phyloP scores from a whole-genome alignment of 2,113 vertebrate species.

The Rhizomys pruinosus region DNA sequence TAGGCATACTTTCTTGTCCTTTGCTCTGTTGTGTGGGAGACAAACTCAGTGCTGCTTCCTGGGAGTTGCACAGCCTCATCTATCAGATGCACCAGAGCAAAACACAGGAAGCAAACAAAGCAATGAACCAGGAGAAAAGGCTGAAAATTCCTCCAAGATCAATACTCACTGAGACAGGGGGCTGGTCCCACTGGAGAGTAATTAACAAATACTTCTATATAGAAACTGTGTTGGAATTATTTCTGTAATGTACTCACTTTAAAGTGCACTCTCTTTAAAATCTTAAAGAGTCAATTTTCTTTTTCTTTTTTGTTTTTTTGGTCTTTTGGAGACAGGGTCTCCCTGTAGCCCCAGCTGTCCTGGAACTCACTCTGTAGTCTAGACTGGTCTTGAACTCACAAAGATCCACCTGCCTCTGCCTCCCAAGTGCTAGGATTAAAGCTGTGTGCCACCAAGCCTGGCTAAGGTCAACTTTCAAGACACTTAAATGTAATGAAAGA shows the following conservation, averaged over 20 bases:
- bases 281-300: no score
- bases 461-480: conserved; percentile 15
- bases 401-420: no score
- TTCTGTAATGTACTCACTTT: not conserved
- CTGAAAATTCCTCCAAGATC: not conserved
- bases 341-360: no score
- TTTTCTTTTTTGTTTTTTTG: no score
- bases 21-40: conserved; percentile 31
- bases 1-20: not conserved
- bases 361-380: no score
- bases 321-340: no score
- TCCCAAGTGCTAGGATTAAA: no score
- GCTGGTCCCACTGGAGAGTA: not conserved
- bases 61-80: not conserved
- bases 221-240: not conserved
- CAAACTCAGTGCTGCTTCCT: conserved; percentile 9
- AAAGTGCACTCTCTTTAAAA: no score
- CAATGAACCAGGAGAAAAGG: conserved; percentile 18
- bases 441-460: no score
- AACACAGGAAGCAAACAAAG: not conserved
- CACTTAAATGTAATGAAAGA: conserved; percentile 31
- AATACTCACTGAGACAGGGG: not conserved
- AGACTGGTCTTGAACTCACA: no score
- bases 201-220: not conserved
- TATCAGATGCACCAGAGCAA: conserved; percentile 38